phyloP scores from a whole-genome alignment of 2,888 invertebrate genomes.

The Torymus texanus region DNA sequence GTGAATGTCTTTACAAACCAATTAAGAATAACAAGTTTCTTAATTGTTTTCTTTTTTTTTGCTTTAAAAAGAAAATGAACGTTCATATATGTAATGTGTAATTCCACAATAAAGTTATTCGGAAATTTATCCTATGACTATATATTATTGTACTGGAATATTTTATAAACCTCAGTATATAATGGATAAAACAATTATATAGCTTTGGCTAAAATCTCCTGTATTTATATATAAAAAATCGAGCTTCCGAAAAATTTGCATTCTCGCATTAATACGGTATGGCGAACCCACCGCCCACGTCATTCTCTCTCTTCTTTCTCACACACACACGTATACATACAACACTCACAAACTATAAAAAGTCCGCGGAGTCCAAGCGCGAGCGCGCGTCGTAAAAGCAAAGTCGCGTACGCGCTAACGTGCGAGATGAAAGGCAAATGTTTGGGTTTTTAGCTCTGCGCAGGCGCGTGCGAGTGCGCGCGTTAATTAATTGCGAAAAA shows the following conservation, averaged over 20 bases:
- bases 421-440: conserved; percentile 48
- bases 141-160: too few species aligned
- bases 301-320: not conserved
- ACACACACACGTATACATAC: not conserved
- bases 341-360: conserved; percentile 34
- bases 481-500: conserved; percentile 53
- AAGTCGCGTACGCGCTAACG: conserved; percentile 43
- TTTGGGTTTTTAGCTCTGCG: conserved; percentile 39
- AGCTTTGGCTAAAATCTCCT: too few species aligned
- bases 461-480: conserved; percentile 16
- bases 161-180: too few species aligned
- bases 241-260: too few species aligned
- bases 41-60: not conserved
- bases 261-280: too few species aligned
- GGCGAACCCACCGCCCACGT: too few species aligned
- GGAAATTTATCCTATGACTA: too few species aligned
- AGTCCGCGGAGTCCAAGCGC: not conserved
- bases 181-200: too few species aligned
- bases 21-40: conserved; percentile 27
- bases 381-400: conserved; percentile 43
- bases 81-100: too few species aligned
- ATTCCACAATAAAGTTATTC: too few species aligned
- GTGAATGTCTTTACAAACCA: conserved; percentile 4
- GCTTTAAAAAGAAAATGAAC: too few species aligned
- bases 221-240: too few species aligned